phyloP scores from a whole-genome alignment of 2,888 invertebrate species.

The Baronia brevicornis region DNA sequence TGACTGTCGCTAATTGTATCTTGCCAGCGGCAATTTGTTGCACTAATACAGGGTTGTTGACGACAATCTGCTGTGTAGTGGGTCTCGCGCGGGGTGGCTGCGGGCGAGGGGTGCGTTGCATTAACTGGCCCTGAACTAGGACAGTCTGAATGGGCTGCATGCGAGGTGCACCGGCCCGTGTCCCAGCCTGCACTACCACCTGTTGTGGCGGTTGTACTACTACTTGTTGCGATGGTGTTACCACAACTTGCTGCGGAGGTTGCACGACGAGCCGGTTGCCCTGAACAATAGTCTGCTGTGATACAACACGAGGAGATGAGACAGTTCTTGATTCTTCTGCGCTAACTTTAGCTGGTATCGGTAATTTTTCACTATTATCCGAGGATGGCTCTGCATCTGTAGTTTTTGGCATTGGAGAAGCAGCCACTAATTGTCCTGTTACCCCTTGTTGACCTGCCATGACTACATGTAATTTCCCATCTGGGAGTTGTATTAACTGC shows the following conservation, averaged over 20 bases:
- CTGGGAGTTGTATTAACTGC: conserved; percentile 93
- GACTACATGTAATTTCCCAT: conserved; percentile 92
- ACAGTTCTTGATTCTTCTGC: conserved; percentile 22
- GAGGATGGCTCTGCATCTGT: conserved; percentile 21
- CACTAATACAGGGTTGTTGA: conserved; percentile 84
- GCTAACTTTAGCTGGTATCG: conserved; percentile 25
- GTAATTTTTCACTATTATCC: conserved; percentile 25
- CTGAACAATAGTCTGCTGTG: conserved; percentile 20
- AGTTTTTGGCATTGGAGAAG: conserved; percentile 41
- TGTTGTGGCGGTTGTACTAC: conserved; percentile 32
- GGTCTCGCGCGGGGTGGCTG: conserved; percentile 41
- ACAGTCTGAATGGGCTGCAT: conserved; percentile 59
- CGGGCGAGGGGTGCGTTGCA: conserved; percentile 30
- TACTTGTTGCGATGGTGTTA: conserved; percentile 16
- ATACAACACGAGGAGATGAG: too few relatives aligned
- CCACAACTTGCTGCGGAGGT: conserved; percentile 18
- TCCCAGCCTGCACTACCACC: conserved; percentile 49
- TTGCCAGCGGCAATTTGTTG: conserved; percentile 90
- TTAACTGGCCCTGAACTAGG: conserved; percentile 41
- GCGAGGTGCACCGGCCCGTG: conserved; percentile 29
- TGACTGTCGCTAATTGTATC: conserved; percentile 87
- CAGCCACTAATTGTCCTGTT: conserved; percentile 57
- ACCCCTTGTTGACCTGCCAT: conserved; percentile 78
- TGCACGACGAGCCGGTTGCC: conserved; percentile 22
- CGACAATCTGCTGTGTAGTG: conserved; percentile 81